A percentile compares a stretch with the other conserved stretches of the same genome.
phyloP scores from a whole-genome alignment of 2,888 invertebrate species.

The Eupithecia pulchellata region DNA sequence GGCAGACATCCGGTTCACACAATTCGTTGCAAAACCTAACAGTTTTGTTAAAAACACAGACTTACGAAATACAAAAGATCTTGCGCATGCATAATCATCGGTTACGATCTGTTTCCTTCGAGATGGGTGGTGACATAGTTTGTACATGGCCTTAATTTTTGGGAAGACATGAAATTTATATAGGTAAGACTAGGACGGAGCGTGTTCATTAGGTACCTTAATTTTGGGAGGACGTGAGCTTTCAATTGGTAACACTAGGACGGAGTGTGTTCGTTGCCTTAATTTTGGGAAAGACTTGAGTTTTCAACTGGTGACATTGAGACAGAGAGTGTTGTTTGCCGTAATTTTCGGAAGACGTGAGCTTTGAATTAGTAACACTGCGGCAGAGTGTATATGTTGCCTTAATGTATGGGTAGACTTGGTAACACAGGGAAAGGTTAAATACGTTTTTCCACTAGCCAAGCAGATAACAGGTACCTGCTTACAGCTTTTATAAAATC shows the following conservation, averaged over 20 bases:
- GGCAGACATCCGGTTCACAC: conserved; percentile 42
- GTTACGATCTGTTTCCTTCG: conserved; percentile 44
- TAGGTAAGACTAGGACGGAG: neutral
- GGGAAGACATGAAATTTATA: neutral
- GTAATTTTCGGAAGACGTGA: no score
- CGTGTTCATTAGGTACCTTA: neutral
- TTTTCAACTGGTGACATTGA: neutral
- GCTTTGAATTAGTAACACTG: no score
- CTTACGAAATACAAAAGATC: conserved; percentile 39
- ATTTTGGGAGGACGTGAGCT: neutral
- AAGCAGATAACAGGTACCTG: no score
- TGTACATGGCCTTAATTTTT: conserved; percentile 32
- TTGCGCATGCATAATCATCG: conserved; percentile 41
- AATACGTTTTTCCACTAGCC: no score
- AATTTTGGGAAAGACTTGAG: neutral
- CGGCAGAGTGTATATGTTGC: no score
- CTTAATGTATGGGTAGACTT: no score
- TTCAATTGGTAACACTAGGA: neutral
- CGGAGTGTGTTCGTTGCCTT: neutral
- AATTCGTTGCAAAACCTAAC: conserved; percentile 36
- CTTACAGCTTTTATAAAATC: no score
- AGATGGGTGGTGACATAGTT: conserved; percentile 34
- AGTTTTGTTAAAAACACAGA: conserved; percentile 34
- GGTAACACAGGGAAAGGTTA: no score
- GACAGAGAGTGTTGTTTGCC: no score